Conservation (phyloP, 2,888 invertebrate species). For the Eupithecia vulgata region DNA sequence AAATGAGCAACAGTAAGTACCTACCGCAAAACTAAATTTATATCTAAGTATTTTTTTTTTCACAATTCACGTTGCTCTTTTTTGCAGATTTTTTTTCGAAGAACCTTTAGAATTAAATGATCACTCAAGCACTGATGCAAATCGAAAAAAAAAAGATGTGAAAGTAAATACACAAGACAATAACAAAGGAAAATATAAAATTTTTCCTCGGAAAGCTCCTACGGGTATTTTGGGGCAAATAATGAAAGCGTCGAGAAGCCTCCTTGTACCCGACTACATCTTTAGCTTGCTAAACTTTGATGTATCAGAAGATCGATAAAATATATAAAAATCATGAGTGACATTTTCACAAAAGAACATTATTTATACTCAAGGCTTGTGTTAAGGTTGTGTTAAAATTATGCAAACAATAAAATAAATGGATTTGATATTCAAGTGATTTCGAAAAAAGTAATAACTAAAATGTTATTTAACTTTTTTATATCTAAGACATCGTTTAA, state of each 20-base stretch:
- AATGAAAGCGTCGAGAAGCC: background rate
- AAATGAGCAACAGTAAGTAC: conserved; percentile 1
- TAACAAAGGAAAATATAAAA: background rate
- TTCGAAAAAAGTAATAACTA: background rate
- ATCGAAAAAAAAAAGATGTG: background rate
- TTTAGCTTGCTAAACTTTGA: background rate
- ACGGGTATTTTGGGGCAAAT: background rate
- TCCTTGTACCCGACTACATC: background rate
- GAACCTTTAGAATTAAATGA: background rate
- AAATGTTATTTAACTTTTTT: background rate
- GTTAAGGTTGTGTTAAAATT: background rate
- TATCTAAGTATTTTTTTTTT: background rate
- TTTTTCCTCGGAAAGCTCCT: background rate
- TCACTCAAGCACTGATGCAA: background rate
- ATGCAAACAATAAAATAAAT: too few relatives aligned
- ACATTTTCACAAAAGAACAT: background rate
- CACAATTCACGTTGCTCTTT: background rate
- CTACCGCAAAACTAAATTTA: background rate
- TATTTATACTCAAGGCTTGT: background rate
- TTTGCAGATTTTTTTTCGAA: background rate
- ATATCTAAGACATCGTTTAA: too few relatives aligned
- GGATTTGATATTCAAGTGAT: background rate
- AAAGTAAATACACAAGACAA: background rate
- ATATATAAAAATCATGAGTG: background rate
- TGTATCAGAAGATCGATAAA: background rate